Base-by-base conservation (phyloP, 2,888 invertebrate species). In the Drosophila ustulata region DNA sequence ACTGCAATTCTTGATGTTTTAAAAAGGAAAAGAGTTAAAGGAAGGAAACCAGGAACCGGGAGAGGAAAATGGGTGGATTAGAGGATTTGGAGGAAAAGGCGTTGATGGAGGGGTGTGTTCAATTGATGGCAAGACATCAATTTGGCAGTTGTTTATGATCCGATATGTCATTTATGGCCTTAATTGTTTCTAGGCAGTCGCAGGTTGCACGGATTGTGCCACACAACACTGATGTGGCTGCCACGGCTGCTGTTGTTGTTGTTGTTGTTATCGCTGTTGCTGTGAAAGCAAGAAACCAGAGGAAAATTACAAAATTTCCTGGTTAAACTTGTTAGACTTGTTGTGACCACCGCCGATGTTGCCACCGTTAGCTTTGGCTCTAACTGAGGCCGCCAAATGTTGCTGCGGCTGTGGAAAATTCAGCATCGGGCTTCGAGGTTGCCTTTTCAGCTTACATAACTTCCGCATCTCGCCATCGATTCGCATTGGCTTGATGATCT, bases 271-370 rank as follows among this genome's bases (percentile, higher is more conserved):
- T 3, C 32, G 8, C 43, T 37, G 58, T 34, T 51, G 69, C 76
- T 69, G 82, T 73, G 72, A 80, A 85, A 82, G 81, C 82, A 71
- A 58, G 8, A 39, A 47, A 53, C 55, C 47, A 71, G 58, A 71
- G 71, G 70, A 87, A 88, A 89, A 78, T 80, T 88, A 71, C 81
- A 82, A 88, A 90, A 85, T 89, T 88, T 88, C 90, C 90, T 88
- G 90, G 78, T 88, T 77, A 69, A 78, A 82, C 89, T 82, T 78
- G 90, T 85, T 74, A 78, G 82, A 79, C 81, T 71, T 76, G 77
- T 86, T 86, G 88, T 73, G 72, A 66, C 71, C 81, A 75, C 71
- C 81, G 73, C 47, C 65, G 66, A 52, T n/a, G 50, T 47, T 37
- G 46, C 43, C 46, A 45, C 39, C 39, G 39, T 18, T 41, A 41